Evolutionary conservation across 2,888 invertebrate genomes (phyloP).

Genomic region (Tuta absoluta): DNA sequence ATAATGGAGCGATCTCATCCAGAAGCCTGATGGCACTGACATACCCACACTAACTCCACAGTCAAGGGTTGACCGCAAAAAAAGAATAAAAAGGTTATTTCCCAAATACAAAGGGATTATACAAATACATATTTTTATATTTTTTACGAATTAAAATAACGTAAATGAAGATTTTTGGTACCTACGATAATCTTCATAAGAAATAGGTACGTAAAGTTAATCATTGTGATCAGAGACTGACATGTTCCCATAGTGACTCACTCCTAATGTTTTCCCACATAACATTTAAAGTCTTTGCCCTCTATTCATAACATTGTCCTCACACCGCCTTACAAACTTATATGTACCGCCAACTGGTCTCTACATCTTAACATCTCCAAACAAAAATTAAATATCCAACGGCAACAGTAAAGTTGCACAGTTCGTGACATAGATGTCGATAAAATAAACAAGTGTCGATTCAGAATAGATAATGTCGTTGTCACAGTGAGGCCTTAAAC

Average conservation of each 20-base stretch:
- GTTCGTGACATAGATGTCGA: constrained; percentile 49
- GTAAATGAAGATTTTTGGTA: too few relatives aligned
- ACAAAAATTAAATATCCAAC: not conserved
- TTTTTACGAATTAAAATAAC: too few relatives aligned
- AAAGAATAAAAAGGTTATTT: too few relatives aligned
- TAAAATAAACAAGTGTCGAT: constrained; percentile 71
- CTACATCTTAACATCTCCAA: not conserved
- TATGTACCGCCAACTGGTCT: constrained; percentile 26
- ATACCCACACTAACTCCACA: too few relatives aligned
- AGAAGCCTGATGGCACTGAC: too few relatives aligned
- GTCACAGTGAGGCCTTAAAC: constrained; percentile 63
- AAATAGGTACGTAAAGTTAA: too few relatives aligned
- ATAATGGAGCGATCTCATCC: too few relatives aligned
- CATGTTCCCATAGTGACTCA: constrained; percentile 1
- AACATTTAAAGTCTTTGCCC: constrained; percentile 57
- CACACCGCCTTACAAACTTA: constrained; percentile 37
- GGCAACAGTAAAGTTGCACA: constrained; percentile 12
- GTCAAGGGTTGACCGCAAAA: too few relatives aligned
- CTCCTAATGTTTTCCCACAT: constrained; percentile 42
- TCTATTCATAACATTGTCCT: constrained; percentile 69
- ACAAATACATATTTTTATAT: too few relatives aligned
- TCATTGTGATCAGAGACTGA: not conserved
- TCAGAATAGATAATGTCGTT: constrained; percentile 73
- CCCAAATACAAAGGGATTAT: too few relatives aligned
- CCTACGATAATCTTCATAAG: too few relatives aligned